Base-by-base conservation (phyloP, 2,113 vertebrate species). In the Phaethon lepturus region DNA sequence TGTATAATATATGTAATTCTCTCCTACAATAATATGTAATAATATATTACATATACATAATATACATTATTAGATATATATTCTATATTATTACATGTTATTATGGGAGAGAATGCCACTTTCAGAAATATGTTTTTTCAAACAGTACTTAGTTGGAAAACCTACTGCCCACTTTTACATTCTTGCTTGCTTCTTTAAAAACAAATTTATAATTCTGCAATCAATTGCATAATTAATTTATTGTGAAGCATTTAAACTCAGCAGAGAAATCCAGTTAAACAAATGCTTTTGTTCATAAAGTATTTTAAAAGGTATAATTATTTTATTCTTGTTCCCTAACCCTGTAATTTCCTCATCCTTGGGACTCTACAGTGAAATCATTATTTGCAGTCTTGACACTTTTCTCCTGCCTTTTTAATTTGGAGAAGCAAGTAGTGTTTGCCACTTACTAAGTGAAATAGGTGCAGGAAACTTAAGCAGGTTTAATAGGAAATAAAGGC, bases 251-350 rank as follows among this genome's bases (percentile, higher is more conserved):
- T 71, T 94, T 73, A 33, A 95, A 76, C 25, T 90, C n/a, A 47
- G 29, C 13, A 77, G 23, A 87, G n/a, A 80, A 96, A 90, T 62
- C 12, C 0, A 2, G n/a, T 66, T 62, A 86, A 88, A 85, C 64
- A 79, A 91, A 56, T 73, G 13, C 64, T 88, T 88, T 86, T 95
- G 55, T 86, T 95, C 74, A 50, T 59, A 29, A 81, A 84, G n/a
- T 67, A 84, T 81, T 96, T 84, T 31, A 94, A 93, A 83, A 94
- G 1, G 52, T 71, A 35, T 62, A 92, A 90, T 95, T 91, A 95
- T 81, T 96, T 88, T 60, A 67, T 90, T 59, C 67, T 74, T 90
- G 11, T 66, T 91, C 55, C 33, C 50, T 81, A 95, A 84, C 47
- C 60, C 59, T 90, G 11, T 90, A 92, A 96, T 93, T 96, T 95